A percentile compares a stretch with the other conserved stretches of the same genome.
Evolutionary conservation across 1,140 invertebrate genomes (phyloP).

Genomic region (Diorhabda sublineata): DNA sequence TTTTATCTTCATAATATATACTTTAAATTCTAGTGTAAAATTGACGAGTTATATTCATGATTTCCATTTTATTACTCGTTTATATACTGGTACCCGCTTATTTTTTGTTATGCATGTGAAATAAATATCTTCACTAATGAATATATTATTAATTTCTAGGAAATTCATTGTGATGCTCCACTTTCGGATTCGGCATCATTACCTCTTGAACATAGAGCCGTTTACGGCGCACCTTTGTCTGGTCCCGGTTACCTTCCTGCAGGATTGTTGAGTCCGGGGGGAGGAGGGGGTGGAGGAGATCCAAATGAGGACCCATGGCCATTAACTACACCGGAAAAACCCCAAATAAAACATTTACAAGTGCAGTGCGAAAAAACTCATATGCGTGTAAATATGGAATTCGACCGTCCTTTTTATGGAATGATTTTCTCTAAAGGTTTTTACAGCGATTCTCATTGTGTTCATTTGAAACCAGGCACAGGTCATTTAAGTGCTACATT

Average conservation of each 20-base stretch:
- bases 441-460: conserved; percentile 86
- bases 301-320: conserved; percentile 75
- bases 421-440: conserved; percentile 94
- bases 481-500: conserved; percentile 87
- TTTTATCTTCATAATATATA: no score
- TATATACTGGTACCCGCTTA: conserved; percentile 11
- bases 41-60: background rate
- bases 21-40: no score
- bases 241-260: conserved; percentile 53
- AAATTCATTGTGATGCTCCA: conserved; percentile 68
- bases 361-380: conserved; percentile 94
- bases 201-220: conserved; percentile 71
- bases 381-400: conserved; percentile 92
- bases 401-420: conserved; percentile 91
- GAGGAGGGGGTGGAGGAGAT: conserved; percentile 38
- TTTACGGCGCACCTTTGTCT: conserved; percentile 67
- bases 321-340: conserved; percentile 75
- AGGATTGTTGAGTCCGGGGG: conserved; percentile 44
- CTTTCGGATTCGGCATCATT: conserved; percentile 72
- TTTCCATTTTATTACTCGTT: background rate
- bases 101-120: background rate
- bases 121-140: background rate
- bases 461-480: conserved; percentile 83
- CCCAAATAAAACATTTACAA: conserved; percentile 86
- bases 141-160: conserved; percentile 49